Percentiles rank a stretch among this genome's conserved stretches.
These are phyloP conservation scores for Amphipyra berbera DNA, from an alignment of 2,888 invertebrate species.

Conservation along the genomic window DNA sequence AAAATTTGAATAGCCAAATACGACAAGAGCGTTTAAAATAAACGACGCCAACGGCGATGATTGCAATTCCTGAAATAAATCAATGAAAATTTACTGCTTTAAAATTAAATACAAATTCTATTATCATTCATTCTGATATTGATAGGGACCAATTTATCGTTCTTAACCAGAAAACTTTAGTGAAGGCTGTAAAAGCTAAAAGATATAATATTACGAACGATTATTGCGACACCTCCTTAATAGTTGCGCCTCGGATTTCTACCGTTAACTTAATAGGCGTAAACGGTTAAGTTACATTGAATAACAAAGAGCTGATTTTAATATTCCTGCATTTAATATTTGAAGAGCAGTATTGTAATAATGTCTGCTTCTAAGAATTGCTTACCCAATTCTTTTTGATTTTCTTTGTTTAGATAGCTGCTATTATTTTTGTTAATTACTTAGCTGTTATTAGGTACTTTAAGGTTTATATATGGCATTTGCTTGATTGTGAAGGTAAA, in stretches of 20 bases:
- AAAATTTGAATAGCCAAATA: too few relatives aligned
- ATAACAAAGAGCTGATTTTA: slow-evolving; percentile 53
- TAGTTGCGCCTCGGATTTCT: slow-evolving; percentile 64
- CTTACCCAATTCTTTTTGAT: slow-evolving; percentile 11
- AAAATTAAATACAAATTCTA: background rate
- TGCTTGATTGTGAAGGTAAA: background rate
- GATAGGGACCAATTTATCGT: background rate
- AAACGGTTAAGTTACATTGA: slow-evolving; percentile 67
- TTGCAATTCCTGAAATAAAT: too few relatives aligned
- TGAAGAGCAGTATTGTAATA: slow-evolving; percentile 21
- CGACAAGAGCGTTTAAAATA: too few relatives aligned
- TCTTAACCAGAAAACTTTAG: slow-evolving; percentile 10
- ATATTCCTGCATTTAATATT: slow-evolving; percentile 44
- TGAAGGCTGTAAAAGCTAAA: slow-evolving; percentile 25
- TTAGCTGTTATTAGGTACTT: background rate
- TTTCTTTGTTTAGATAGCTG: slow-evolving; percentile 8
- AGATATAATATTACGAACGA: slow-evolving; percentile 53
- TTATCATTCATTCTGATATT: background rate
- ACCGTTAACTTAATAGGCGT: slow-evolving; percentile 70
- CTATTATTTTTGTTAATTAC: slow-evolving; percentile 17
- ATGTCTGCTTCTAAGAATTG: slow-evolving; percentile 8
- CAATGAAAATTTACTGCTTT: too few relatives aligned
- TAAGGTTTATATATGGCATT: background rate
- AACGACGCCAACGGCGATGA: too few relatives aligned
- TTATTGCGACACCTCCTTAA: slow-evolving; percentile 66